phyloP scores from a whole-genome alignment of 2,113 vertebrate species.

The Corythornis madagascariensis region DNA sequence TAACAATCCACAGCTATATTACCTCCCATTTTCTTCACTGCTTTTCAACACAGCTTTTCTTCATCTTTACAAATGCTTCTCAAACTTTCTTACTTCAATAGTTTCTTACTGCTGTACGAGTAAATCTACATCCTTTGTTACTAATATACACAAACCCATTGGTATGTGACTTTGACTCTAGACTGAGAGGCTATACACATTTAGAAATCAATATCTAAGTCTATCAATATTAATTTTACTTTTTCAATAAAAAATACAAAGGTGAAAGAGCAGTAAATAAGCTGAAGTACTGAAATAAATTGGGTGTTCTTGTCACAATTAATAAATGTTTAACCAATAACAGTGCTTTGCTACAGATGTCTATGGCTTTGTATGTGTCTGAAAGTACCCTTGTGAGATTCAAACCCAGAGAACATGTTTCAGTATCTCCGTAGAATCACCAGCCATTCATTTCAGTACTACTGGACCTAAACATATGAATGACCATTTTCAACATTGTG shows the following conservation, averaged over 20 bases:
- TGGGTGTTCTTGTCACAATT: conserved; percentile 84
- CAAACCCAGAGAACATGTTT: neutral
- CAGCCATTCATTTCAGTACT: neutral
- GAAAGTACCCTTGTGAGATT: conserved; percentile 37
- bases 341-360: conserved; percentile 52
- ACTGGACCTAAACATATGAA: neutral
- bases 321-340: conserved; percentile 80
- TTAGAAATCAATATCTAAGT: conserved; percentile 83
- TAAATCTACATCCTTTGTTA: conserved; percentile 66
- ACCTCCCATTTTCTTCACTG: conserved; percentile 35
- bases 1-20: neutral
- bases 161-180: conserved; percentile 80
- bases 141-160: conserved; percentile 59
- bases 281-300: conserved; percentile 79
- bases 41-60: conserved; percentile 34
- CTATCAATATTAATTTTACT: conserved; percentile 87
- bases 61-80: conserved; percentile 68
- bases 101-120: conserved; percentile 67
- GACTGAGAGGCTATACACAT: conserved; percentile 77
- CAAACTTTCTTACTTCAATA: conserved; percentile 67
- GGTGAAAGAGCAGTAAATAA: conserved; percentile 85
- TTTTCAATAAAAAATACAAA: conserved; percentile 84
- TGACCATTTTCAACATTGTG: neutral
- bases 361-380: conserved; percentile 37
- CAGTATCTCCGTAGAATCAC: neutral